Percentiles rank a stretch among this genome's conserved stretches.
Conservation (phyloP, 2,113 vertebrate genomes). For the Nibea albiflora region DNA sequence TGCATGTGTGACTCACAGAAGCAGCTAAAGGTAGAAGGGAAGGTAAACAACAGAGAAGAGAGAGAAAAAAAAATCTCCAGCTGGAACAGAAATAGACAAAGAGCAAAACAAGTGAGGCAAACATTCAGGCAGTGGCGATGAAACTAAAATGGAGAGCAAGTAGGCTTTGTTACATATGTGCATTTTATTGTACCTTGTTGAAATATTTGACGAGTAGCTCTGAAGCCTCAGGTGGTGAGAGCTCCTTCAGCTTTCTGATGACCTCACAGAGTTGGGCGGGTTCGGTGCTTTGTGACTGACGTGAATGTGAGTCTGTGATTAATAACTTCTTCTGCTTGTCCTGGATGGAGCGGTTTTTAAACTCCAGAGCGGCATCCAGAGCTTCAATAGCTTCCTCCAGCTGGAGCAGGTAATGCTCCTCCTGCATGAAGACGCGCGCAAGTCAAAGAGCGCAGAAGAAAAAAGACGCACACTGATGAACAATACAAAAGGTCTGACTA, state of each 20-base stretch:
- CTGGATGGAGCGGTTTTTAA: constrained; percentile 87
- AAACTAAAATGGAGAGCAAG: not conserved
- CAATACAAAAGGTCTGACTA: not conserved
- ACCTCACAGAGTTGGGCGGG: constrained; percentile 81
- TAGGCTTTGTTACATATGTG: not conserved
- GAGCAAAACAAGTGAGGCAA: not conserved
- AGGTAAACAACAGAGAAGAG: not conserved
- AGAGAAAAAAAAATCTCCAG: not conserved
- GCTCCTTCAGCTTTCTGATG: constrained; percentile 85
- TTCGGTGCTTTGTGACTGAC: constrained; percentile 51
- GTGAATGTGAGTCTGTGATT: constrained; percentile 52
- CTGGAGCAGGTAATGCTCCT: constrained; percentile 88
- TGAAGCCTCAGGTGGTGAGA: constrained; percentile 84
- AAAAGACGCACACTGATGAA: not conserved
- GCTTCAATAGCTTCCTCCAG: constrained; percentile 92
- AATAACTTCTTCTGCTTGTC: constrained; percentile 82
- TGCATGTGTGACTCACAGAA: constrained; percentile 4
- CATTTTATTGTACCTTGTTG: constrained; percentile 85
- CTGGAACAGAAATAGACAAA: not conserved
- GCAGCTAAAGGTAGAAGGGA: not conserved
- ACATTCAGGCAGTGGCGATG: not conserved
- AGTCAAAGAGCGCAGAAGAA: not conserved
- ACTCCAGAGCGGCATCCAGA: constrained; percentile 90
- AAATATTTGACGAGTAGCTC: constrained; percentile 91
- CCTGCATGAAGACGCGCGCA: constrained; percentile 78